Base-by-base conservation (phyloP, 2,797 vertebrate species). In the Myoxocephalus aenaeus region DNA sequence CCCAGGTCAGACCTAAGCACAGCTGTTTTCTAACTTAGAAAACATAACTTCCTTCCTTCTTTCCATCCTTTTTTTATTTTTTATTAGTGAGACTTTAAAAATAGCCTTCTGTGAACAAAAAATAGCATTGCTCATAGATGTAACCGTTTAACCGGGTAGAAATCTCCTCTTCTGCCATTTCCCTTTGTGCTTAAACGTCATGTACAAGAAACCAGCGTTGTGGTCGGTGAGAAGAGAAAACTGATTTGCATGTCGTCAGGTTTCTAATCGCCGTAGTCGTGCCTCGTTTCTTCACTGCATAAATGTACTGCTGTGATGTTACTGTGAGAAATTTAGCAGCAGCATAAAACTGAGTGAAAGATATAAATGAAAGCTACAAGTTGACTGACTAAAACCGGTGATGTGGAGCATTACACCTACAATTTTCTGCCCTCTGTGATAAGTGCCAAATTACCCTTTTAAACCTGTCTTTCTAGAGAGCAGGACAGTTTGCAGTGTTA, bases 361-460 rank as follows among this genome's bases (percentile, higher is more conserved):
- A 69, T 11, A 10, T 20, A 13, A n/a, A 50, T 48, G 32, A 42
- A 63, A 77, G 7, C 25, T 48, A 53, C 18, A 54, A 36, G 17
- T 46, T 64, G 25, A 58, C 48, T 29, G 50, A 59, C 46, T 40
- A 48, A 75, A 73, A 40, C 11, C 9, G 53, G 50, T 27, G 18
- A 67, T 32, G 14, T 27, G 59, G 17, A 59, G 10, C 32, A 65
- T 4, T 54, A 32, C 17, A 82, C 18, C 14, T 46, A 36, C 18
- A 53, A 13, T 38, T 17, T n/a, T 64, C 25, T 44, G 12, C 59
- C 7, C 34, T 69, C 29, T 53, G 13, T 70, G 25, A 72, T 75
- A 29, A 66, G 65, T 64, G 61, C 20, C 1, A 38, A 68, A 77
- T 78, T 68, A 79, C 65, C 79, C 65, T 85, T 85, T 81, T 80